Base-by-base conservation (phyloP, 2,888 invertebrate species). In the Zeuzera pyrina region DNA sequence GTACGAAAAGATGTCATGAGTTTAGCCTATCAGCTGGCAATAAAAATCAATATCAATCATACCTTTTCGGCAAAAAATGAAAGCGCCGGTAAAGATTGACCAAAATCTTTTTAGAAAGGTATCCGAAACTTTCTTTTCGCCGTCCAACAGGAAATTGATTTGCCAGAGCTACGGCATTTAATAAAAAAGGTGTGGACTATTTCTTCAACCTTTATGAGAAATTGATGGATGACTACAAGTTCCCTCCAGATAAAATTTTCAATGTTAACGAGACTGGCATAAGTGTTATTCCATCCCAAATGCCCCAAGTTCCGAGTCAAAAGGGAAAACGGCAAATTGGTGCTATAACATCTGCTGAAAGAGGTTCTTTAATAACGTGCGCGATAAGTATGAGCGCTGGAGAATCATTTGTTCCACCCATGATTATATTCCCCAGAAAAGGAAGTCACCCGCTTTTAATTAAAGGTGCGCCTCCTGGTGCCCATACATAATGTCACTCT, bases 211-310 rank as follows among this genome's bases (percentile, higher is more conserved):
- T 25, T 13, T 28, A 28, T 14, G 12, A 28, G 12, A 28, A 28
- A 30, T 19, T 30, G 2, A 16, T 30, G 19, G 30, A 30, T 15
- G 12, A 19, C 11, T 8, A 15, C 25, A 25, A 25, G n/a, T 25
- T 25, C 25, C 34, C 27, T 14, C 36, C 49, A 26, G 39, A 46
- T 32, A 38, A 47, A 21, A 45, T 64, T 27, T 63, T 47, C 33
- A 67, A 62, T 34, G 53, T 62, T 1, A 58, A 66, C 35, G 63
- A 65, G 42, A 61, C 58, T n/a, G 64, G 63, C 4, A 37, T 69
- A 7, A 38, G 52, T 14, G 45, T 54, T 7, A 57, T 63, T 3
- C 59, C 47, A 37, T 49, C 42, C 8, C 47, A 49, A 38, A 45
- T 52, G 23, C 40, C 49, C 6, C 31, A 54, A 38, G 43, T 63